phyloP scores from a whole-genome alignment of 2,888 invertebrate genomes.

The Embidobia sp. region DNA sequence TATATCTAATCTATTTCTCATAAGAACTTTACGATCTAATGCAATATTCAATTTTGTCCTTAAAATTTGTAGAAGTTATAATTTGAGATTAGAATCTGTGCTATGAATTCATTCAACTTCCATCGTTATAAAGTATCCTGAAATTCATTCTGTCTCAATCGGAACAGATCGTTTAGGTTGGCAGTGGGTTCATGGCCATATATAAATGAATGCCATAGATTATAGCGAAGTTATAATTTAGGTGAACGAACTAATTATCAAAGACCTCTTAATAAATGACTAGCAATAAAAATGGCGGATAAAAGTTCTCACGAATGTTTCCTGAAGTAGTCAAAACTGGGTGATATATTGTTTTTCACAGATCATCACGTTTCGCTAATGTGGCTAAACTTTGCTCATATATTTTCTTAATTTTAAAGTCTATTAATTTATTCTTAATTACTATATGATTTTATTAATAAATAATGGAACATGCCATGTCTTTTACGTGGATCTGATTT shows the following conservation, averaged over 20 bases:
- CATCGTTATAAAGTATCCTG: slow-evolving; percentile 18
- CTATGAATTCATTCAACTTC: slow-evolving; percentile 16
- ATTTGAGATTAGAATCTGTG: slow-evolving; percentile 13
- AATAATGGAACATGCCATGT: too few species aligned
- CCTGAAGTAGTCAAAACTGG: slow-evolving; percentile 3
- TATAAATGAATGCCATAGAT: neutral
- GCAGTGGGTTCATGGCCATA: slow-evolving; percentile 46
- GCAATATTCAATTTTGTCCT: slow-evolving; percentile 1
- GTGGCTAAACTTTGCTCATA: neutral
- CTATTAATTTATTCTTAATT: too few species aligned
- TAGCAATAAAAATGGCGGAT: slow-evolving; percentile 22
- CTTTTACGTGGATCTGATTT: too few species aligned
- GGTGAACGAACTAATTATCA: slow-evolving; percentile 38
- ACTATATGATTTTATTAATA: too few species aligned
- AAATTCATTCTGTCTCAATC: slow-evolving; percentile 30
- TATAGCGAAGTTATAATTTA: slow-evolving; percentile 32
- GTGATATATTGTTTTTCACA: slow-evolving; percentile 17
- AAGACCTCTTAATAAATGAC: slow-evolving; percentile 9
- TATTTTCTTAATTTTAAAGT: neutral
- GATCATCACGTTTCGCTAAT: neutral
- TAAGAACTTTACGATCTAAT: too few species aligned
- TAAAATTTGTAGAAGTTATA: slow-evolving; percentile 11
- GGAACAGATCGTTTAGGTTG: slow-evolving; percentile 14
- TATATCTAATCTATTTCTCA: too few species aligned
- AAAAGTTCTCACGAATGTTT: slow-evolving; percentile 22